phyloP scores from a whole-genome alignment of 2,888 invertebrate genomes.

The Drosophila histrio region DNA sequence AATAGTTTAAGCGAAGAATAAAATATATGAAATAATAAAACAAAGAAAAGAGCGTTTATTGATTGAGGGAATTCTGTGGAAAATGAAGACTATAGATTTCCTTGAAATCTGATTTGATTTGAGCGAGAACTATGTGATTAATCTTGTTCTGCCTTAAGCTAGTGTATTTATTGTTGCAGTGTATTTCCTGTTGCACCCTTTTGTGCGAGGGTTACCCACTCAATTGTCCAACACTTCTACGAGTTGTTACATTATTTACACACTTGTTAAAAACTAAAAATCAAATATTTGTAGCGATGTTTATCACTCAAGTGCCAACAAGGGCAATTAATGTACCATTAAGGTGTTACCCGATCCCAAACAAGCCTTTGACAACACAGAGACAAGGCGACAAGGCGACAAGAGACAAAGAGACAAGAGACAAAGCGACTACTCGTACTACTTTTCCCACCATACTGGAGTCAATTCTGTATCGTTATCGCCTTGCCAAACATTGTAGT shows the following conservation, averaged over 20 bases:
- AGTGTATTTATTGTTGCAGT: background rate
- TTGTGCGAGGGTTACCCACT: background rate
- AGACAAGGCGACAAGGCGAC: background rate
- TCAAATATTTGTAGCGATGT: slow-evolving; percentile 78
- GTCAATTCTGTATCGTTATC: slow-evolving; percentile 27
- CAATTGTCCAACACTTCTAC: background rate
- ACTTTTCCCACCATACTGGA: slow-evolving; percentile 42
- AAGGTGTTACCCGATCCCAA: slow-evolving; percentile 51
- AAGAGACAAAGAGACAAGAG: slow-evolving; percentile 15
- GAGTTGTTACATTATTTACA: slow-evolving; percentile 65
- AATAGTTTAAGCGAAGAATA: slow-evolving; percentile 46
- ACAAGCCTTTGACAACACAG: slow-evolving; percentile 43
- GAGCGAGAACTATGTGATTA: background rate
- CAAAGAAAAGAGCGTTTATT: slow-evolving; percentile 2
- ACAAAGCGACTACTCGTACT: slow-evolving; percentile 23
- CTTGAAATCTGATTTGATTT: background rate
- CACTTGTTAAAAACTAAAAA: slow-evolving; percentile 74
- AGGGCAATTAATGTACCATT: slow-evolving; percentile 79
- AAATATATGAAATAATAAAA: too few relatives aligned
- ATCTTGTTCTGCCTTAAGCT: background rate
- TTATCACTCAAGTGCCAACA: slow-evolving; percentile 75
- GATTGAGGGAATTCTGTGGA: background rate
- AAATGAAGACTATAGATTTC: background rate
- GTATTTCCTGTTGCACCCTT: slow-evolving; percentile 30
- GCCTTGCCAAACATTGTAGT: slow-evolving; percentile 60